These are phyloP conservation scores for Ardeotis arabs DNA, from an alignment of 2,113 vertebrate species.

Conservation along the genomic window DNA sequence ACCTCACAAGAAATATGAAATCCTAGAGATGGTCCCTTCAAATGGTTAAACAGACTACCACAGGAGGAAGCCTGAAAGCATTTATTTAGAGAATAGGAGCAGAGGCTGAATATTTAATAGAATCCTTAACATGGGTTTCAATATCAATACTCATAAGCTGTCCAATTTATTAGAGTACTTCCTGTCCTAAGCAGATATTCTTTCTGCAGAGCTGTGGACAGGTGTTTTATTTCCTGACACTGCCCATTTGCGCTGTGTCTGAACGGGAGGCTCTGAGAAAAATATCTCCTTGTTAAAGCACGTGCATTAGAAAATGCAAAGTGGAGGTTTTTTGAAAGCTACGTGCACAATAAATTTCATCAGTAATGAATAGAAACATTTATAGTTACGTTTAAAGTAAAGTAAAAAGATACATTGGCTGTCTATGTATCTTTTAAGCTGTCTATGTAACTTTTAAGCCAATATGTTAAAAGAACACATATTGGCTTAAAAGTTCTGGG, in stretches of 20 bases:
- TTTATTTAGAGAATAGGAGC: constrained; percentile 46
- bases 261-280: background rate
- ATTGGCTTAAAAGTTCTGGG: background rate
- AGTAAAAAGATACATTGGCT: background rate
- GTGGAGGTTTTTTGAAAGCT: background rate
- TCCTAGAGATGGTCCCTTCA: background rate
- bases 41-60: constrained; percentile 18
- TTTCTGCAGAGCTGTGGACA: constrained; percentile 12
- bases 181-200: constrained; percentile 30
- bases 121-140: background rate
- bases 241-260: background rate
- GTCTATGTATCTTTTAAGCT: background rate
- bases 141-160: constrained; percentile 14
- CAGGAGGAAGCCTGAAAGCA: background rate
- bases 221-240: background rate
- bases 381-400: constrained; percentile 15
- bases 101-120: constrained; percentile 52
- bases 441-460: too few species aligned
- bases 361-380: constrained; percentile 11
- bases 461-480: constrained; percentile 26
- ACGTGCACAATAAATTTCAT: background rate
- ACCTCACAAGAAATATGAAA: constrained; percentile 2
- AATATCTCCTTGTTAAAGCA: background rate
- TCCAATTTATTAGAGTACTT: constrained; percentile 37
- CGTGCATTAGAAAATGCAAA: background rate